These are phyloP conservation scores for Phrynocephalus guinanensis DNA, from an alignment of 2,797 vertebrate species.

Conservation along the genomic window DNA sequence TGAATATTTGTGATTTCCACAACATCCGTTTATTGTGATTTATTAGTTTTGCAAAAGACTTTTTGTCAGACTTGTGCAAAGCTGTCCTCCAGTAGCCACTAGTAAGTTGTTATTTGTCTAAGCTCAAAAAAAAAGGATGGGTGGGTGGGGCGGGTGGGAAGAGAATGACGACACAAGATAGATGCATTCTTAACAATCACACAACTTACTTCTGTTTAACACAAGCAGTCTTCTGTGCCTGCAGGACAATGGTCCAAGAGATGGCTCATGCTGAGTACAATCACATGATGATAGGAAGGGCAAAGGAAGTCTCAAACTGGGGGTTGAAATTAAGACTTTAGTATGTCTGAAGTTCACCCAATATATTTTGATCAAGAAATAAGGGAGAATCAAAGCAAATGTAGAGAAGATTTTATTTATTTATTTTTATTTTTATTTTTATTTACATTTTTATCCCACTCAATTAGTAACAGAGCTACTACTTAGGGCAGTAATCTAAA, in stretches of 20 bases:
- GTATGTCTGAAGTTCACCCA: not conserved
- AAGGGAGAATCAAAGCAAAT: not conserved
- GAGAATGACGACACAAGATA: slow-evolving; percentile 5
- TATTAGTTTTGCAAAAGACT: not conserved
- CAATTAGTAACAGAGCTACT: no score
- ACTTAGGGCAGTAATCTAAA: no score
- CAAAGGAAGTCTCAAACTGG: not conserved
- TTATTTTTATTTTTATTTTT: no score
- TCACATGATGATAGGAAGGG: not conserved
- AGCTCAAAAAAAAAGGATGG: not conserved
- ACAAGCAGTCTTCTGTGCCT: not conserved
- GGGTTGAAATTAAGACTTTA: not conserved
- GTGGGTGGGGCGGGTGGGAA: not conserved
- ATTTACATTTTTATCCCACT: no score
- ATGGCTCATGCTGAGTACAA: not conserved
- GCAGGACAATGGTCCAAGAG: slow-evolving; percentile 3
- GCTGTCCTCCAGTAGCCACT: slow-evolving; percentile 10
- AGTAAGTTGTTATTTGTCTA: slow-evolving; percentile 5
- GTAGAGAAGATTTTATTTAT: not conserved
- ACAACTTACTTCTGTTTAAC: slow-evolving; percentile 9
- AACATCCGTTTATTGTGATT: not conserved
- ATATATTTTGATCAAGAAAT: not conserved
- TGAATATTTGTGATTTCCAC: no score
- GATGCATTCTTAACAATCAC: slow-evolving; percentile 23
- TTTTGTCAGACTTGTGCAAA: not conserved